A percentile compares a stretch with the other conserved stretches of the same genome.
These are phyloP conservation scores for Neuroterus valhalla DNA, from an alignment of 1,140 invertebrate genomes.

Conservation along the genomic window DNA sequence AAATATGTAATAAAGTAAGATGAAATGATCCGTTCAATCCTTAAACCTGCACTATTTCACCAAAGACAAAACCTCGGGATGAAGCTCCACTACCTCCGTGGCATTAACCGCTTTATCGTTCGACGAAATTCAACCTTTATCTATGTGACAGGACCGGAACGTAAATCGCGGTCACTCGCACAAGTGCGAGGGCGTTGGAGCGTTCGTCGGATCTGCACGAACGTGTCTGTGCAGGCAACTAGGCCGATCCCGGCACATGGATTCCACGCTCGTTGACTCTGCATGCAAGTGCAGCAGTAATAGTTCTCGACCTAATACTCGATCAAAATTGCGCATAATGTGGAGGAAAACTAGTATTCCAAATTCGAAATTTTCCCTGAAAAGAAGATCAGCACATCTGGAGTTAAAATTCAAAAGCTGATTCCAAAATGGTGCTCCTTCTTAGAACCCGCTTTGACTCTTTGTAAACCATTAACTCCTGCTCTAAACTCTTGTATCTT, in stretches of 20 bases:
- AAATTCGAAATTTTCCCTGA: no score
- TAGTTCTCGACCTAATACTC: not conserved
- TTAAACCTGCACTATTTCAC: not conserved
- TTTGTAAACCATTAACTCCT: no score
- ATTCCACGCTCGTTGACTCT: slow-evolving; percentile 19
- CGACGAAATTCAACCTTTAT: slow-evolving; percentile 17
- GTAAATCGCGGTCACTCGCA: slow-evolving; percentile 29
- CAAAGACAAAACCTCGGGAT: not conserved
- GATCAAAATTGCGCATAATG: not conserved
- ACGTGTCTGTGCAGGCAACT: not conserved
- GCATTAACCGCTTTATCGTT: slow-evolving; percentile 26
- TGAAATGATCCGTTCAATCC: no score
- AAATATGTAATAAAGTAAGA: no score
- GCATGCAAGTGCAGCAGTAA: not conserved
- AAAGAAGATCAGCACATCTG: no score
- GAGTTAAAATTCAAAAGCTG: no score
- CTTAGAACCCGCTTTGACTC: no score
- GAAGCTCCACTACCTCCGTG: slow-evolving; percentile 12
- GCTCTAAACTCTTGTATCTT: no score
- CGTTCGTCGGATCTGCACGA: slow-evolving; percentile 15
- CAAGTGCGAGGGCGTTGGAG: slow-evolving; percentile 22
- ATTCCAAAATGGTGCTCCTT: no score
- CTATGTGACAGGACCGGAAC: slow-evolving; percentile 13
- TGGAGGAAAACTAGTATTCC: no score
- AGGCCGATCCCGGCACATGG: slow-evolving; percentile 17